Evolutionary conservation across 64 coral and sea anemone species (phyloP).

Genomic region (Exaiptasia diaphana): DNA sequence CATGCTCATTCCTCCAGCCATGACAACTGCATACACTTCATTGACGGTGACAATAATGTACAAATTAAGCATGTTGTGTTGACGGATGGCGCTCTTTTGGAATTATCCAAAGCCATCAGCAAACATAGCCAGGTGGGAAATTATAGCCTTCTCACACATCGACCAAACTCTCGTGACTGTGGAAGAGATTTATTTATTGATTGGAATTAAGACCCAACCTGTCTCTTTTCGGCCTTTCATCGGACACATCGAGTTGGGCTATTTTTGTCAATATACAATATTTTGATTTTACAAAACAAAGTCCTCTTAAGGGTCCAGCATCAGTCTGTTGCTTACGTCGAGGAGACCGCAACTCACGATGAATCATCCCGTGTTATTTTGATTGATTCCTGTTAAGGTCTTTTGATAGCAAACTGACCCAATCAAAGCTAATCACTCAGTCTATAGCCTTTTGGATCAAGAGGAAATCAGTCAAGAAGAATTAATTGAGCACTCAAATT

Average conservation of each 20-base stretch:
- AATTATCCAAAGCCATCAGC: conserved; percentile 28
- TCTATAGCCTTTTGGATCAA: neutral
- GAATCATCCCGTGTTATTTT: neutral
- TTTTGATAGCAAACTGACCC: neutral
- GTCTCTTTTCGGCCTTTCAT: neutral
- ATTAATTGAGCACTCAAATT: neutral
- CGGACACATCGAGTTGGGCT: neutral
- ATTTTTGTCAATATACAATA: neutral
- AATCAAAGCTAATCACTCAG: neutral
- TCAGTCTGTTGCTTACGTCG: too few species aligned
- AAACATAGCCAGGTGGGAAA: conserved; percentile 13
- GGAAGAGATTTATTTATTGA: conserved; percentile 5
- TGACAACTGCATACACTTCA: conserved; percentile 8
- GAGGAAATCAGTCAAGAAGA: neutral
- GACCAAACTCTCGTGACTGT: conserved; percentile 6
- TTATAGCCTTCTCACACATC: neutral
- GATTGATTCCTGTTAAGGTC: neutral
- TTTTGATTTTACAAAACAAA: neutral
- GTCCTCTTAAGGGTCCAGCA: too few species aligned
- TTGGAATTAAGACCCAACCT: neutral
- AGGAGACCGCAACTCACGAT: too few species aligned
- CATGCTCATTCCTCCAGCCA: neutral
- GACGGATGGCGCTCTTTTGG: conserved; percentile 23
- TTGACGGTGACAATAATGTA: conserved; percentile 22
- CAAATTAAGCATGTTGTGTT: conserved; percentile 23